A percentile compares a stretch with the other conserved stretches of the same genome.
Evolutionary conservation across 2,888 invertebrate species (phyloP).

Genomic region (Perdita meconis): DNA sequence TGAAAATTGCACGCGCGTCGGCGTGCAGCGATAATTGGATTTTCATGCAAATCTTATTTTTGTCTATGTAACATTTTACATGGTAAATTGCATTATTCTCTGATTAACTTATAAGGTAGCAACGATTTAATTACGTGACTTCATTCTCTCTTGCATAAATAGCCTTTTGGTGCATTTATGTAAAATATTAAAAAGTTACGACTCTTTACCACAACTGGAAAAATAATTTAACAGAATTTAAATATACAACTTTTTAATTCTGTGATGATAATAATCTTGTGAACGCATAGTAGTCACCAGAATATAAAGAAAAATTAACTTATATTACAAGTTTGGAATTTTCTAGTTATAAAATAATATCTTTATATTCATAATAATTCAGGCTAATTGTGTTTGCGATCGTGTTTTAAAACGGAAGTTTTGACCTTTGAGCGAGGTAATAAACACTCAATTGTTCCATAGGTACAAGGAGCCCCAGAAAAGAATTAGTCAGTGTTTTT

Average conservation of each 20-base stretch:
- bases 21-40: slow-evolving; percentile 10
- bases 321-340: too few relatives aligned
- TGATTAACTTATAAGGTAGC: slow-evolving; percentile 1
- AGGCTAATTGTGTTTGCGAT: background rate
- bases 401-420: background rate
- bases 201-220: background rate
- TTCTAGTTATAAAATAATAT: too few relatives aligned
- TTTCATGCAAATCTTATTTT: slow-evolving; percentile 3
- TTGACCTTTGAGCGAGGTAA: background rate
- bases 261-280: too few relatives aligned
- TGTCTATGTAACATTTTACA: background rate
- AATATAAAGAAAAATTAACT: too few relatives aligned
- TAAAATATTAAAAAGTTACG: background rate
- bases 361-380: too few relatives aligned
- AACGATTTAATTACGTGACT: slow-evolving; percentile 16
- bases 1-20: background rate
- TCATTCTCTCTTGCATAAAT: background rate
- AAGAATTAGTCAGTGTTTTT: slow-evolving; percentile 1
- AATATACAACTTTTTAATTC: too few relatives aligned
- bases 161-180: background rate
- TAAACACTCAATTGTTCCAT: background rate
- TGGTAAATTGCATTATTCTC: slow-evolving; percentile 5
- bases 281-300: too few relatives aligned
- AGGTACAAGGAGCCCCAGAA: background rate
- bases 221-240: background rate